Base-by-base conservation (phyloP, 2,113 vertebrate genomes). In the Ciconia stormi region DNA sequence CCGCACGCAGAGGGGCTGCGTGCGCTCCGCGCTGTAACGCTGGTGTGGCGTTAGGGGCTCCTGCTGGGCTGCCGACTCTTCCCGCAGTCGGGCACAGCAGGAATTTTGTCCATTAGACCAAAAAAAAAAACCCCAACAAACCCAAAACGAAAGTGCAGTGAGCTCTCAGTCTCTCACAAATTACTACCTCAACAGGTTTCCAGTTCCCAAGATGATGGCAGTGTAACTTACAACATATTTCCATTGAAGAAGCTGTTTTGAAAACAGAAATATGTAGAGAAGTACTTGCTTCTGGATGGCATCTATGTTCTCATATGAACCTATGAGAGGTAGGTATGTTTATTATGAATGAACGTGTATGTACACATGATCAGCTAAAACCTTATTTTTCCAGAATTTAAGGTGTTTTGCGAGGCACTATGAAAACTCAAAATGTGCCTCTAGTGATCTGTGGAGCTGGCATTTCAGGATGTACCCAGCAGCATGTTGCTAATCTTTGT, bases 191-290 rank as follows among this genome's bases (percentile, higher is more conserved):
- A 88, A 90, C 93, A 93, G 93, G 87, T 87, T 80, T 77, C 74
- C 74, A 36, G 58, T 82, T 87, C 53, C 63, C 58, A 21, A 71
- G 88, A 44, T 55, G 66, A 65, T 83, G 71, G 40, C 71, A 80
- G 27, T 58, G 59, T 93, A 82, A 86, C 50, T 83, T 74, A 47
- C 2, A 90, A 77, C 88, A 53, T 70, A 58, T 4, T 92, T 74
- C 42, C 52, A 30, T 18, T 47, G 46, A 88, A 85, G 83, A 87
- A 58, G 30, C 80, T 70, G 36, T 52, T 92, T 55, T 79, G 85
- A 96, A 87, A 89, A 50, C 76, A 90, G 67, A 72, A 59, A 59
- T n/a, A 79, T 21, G 27, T 90, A 91, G 79, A 66, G 59, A 74
- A 69, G 15, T 81, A 22, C n/a, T 93, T 65, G 73, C 7, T 46